Percentiles rank a stretch among this genome's conserved stretches.
Conservation (phyloP, 2,888 invertebrate genomes). For the Tanypteryx hageni region DNA sequence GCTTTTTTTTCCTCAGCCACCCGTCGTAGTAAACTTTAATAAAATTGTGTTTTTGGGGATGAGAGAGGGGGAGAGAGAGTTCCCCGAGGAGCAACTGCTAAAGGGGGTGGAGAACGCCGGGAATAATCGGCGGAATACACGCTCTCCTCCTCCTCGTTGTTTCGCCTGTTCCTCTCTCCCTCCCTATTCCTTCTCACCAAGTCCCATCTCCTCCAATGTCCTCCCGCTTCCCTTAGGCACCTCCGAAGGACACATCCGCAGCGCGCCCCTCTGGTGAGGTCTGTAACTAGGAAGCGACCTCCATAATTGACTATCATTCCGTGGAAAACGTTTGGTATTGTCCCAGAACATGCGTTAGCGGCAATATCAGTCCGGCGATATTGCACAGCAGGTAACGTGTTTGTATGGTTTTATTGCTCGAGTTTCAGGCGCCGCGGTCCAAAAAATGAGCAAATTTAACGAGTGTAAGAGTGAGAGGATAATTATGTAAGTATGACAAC, state of each 20-base stretch:
- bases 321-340: slow-evolving; percentile 18
- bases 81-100: not conserved
- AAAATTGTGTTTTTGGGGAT: slow-evolving; percentile 48
- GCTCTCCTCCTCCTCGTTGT: not conserved
- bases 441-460: too few species aligned
- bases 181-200: not conserved
- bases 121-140: slow-evolving; percentile 13
- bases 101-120: not conserved
- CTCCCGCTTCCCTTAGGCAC: not conserved
- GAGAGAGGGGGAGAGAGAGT: not conserved
- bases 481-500: too few species aligned
- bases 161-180: too few species aligned
- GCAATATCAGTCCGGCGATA: slow-evolving; percentile 51
- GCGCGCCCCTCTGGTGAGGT: not conserved
- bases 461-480: too few species aligned
- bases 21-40: slow-evolving; percentile 47
- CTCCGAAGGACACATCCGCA: slow-evolving; percentile 5
- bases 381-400: slow-evolving; percentile 28
- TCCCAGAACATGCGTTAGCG: slow-evolving; percentile 25
- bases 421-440: not conserved
- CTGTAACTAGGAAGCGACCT: slow-evolving; percentile 11
- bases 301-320: slow-evolving; percentile 14
- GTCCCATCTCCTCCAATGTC: not conserved
- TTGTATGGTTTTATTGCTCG: slow-evolving; percentile 51
- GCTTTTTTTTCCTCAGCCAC: slow-evolving; percentile 44